A percentile compares a stretch with the other conserved stretches of the same genome.
Conservation (phyloP, 2,113 vertebrate genomes). For the Sciurus niger region DNA sequence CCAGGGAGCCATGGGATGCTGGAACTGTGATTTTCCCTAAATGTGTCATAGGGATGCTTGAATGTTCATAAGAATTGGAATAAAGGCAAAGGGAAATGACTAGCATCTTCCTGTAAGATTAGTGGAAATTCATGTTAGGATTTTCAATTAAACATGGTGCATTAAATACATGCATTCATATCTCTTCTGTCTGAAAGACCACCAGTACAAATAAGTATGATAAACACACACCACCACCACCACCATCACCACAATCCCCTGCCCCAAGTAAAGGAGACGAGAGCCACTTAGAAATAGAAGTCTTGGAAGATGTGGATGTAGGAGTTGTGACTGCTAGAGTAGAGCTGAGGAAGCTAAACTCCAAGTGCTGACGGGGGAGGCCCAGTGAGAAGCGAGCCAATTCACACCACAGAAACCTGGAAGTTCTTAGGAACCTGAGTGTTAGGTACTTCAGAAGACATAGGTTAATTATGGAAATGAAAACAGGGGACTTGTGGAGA, state of each 20-base stretch:
- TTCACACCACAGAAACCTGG: neutral
- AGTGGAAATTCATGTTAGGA: neutral
- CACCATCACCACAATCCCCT: neutral
- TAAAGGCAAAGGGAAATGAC: constrained; percentile 43
- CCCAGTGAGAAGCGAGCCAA: neutral
- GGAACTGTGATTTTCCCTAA: neutral
- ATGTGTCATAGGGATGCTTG: neutral
- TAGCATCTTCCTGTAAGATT: neutral
- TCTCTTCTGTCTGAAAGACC: neutral
- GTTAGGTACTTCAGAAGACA: neutral
- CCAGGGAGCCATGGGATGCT: neutral
- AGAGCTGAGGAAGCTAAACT: neutral
- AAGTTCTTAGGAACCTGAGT: neutral
- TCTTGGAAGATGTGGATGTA: neutral
- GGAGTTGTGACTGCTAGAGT: neutral
- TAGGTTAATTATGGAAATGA: constrained; percentile 2
- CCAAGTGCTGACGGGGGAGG: neutral
- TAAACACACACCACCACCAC: neutral
- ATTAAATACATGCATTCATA: neutral
- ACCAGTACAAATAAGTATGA: neutral
- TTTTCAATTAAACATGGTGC: neutral
- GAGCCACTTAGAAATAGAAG: neutral
- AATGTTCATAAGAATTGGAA: neutral
- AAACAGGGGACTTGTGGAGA: neutral
- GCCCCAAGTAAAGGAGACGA: neutral